phyloP scores from a whole-genome alignment of 2,888 invertebrate genomes.

The Cyrtodaria siliqua region DNA sequence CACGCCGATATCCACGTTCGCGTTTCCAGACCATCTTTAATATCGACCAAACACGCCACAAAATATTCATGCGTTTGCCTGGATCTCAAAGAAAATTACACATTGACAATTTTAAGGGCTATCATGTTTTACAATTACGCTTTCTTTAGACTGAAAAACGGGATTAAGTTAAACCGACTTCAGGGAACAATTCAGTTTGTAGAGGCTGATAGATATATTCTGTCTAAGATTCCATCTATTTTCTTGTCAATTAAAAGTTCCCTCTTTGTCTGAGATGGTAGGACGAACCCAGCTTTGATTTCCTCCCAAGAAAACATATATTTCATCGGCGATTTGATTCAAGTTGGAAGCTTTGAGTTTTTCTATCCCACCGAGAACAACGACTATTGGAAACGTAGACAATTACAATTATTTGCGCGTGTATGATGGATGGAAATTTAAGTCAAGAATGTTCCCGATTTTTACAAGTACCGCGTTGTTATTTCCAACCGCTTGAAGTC shows the following conservation, averaged over 20 bases:
- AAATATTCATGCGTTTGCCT: constrained; percentile 41
- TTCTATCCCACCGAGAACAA: constrained; percentile 46
- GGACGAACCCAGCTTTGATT: constrained; percentile 61
- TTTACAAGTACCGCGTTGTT: too few relatives aligned
- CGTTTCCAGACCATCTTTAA: constrained; percentile 8
- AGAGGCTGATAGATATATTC: constrained; percentile 61
- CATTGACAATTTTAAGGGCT: constrained; percentile 38
- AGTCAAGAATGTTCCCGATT: constrained; percentile 34
- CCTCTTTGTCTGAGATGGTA: constrained; percentile 62
- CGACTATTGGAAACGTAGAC: constrained; percentile 58
- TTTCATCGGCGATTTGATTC: constrained; percentile 59
- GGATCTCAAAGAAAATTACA: constrained; percentile 49
- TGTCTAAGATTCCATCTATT: constrained; percentile 65
- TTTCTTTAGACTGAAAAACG: constrained; percentile 33
- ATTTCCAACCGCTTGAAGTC: too few relatives aligned
- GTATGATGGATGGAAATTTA: constrained; percentile 57
- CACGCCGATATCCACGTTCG: constrained; percentile 17
- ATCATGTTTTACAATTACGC: constrained; percentile 63
- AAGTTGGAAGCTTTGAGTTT: constrained; percentile 53
- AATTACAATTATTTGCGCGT: constrained; percentile 59
- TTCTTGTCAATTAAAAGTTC: constrained; percentile 65
- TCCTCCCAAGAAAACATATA: constrained; percentile 60
- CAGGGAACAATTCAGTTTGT: constrained; percentile 58
- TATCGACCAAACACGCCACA: constrained; percentile 19
- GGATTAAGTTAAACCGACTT: constrained; percentile 61